A percentile compares a stretch with the other conserved stretches of the same genome.
phyloP scores from a whole-genome alignment of 2,797 vertebrate genomes.

The Oryzias dopingdopingensis region DNA sequence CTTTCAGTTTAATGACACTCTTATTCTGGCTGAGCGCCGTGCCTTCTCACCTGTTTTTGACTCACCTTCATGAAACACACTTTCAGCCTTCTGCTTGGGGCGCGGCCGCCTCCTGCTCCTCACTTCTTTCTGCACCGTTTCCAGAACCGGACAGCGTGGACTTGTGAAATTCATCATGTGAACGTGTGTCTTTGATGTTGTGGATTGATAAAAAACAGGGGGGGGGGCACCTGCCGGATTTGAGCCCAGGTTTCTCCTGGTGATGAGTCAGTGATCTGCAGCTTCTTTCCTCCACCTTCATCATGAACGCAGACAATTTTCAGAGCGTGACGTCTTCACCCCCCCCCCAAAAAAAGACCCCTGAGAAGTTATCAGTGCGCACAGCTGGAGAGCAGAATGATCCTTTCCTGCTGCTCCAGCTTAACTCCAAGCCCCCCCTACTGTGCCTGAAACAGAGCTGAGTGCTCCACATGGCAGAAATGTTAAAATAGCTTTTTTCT shows the following conservation, averaged over 20 bases:
- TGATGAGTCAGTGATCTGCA: no score
- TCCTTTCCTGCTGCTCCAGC: conserved; percentile 21
- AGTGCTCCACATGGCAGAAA: conserved; percentile 9
- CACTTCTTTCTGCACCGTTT: conserved; percentile 29
- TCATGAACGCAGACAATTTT: no score
- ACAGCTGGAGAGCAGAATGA: conserved; percentile 16
- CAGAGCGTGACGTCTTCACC: no score
- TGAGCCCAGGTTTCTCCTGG: no score
- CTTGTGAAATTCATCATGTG: neutral
- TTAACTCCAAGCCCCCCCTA: neutral
- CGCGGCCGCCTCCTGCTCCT: conserved; percentile 11
- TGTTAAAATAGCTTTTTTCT: no score
- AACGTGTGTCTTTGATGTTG: conserved; percentile 1
- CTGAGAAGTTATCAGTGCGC: no score
- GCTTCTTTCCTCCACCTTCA: no score
- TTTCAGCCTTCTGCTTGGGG: conserved; percentile 46
- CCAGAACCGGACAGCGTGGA: conserved; percentile 16
- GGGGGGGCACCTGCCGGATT: no score
- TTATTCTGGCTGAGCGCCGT: conserved; percentile 51
- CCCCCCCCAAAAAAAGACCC: no score
- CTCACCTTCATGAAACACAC: conserved; percentile 17
- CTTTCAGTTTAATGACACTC: neutral
- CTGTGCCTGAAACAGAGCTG: conserved; percentile 44
- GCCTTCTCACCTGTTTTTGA: conserved; percentile 58
- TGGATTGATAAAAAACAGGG: neutral